phyloP scores from a whole-genome alignment of 2,113 vertebrate genomes.

The Silurus asotus region DNA sequence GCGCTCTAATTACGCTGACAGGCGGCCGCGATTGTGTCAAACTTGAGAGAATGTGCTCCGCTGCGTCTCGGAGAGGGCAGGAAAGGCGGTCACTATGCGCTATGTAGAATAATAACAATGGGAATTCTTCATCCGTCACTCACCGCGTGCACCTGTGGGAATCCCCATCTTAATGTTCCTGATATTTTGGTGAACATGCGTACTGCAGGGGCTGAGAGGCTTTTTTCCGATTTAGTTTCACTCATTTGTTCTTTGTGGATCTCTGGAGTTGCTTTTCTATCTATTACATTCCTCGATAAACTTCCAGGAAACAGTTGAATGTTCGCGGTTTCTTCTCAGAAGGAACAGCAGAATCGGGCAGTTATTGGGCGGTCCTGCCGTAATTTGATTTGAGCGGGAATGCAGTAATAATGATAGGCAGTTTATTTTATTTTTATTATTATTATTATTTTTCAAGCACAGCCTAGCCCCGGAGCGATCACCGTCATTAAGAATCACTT shows the following conservation, averaged over 20 bases:
- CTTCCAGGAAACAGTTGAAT: not conserved
- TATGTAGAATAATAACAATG: constrained; percentile 41
- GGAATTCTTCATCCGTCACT: constrained; percentile 45
- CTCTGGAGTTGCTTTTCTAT: not conserved
- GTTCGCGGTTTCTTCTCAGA: not conserved
- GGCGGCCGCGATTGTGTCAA: constrained; percentile 63
- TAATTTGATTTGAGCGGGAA: constrained; percentile 1
- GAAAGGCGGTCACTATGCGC: constrained; percentile 46
- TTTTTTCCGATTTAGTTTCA: not conserved
- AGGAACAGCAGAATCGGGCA: not conserved
- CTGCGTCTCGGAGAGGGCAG: constrained; percentile 42
- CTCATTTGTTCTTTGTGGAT: not conserved
- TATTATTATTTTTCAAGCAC: not conserved
- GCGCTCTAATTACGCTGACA: constrained; percentile 71
- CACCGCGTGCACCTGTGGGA: constrained; percentile 30
- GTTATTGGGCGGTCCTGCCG: not conserved
- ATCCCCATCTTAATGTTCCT: constrained; percentile 6
- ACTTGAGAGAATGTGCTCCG: constrained; percentile 54
- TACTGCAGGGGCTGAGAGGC: not conserved
- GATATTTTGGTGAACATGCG: not conserved
- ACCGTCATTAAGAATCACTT: not conserved
- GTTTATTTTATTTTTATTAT: constrained; percentile 25
- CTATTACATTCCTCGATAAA: not conserved
- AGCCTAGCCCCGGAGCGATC: not conserved
- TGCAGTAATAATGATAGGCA: not conserved